Conservation (phyloP, 2,797 vertebrate genomes). For the Tokudaia tokunoshimensis region DNA sequence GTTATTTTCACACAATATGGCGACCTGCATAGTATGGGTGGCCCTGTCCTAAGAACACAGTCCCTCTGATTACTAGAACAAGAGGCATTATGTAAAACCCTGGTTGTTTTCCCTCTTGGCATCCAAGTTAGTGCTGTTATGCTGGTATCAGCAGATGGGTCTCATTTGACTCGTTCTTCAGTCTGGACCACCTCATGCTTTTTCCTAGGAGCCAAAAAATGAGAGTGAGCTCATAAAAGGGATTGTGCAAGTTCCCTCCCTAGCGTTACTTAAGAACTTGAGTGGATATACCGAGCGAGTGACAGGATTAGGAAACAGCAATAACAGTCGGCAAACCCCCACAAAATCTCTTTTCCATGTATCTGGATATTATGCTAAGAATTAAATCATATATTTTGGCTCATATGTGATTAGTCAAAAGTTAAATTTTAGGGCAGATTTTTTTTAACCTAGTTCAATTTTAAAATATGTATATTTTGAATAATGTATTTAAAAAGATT, state of each 20-base stretch:
- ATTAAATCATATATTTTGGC: constrained; percentile 63
- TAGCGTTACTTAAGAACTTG: constrained; percentile 74
- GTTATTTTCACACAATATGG: constrained; percentile 6
- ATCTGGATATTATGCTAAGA: constrained; percentile 75
- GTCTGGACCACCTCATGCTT: constrained; percentile 80
- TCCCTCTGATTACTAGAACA: constrained; percentile 48
- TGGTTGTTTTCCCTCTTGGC: constrained; percentile 67
- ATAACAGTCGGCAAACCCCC: constrained; percentile 26
- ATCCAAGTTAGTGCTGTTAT: constrained; percentile 71
- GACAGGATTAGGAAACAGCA: constrained; percentile 1
- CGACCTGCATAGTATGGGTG: background rate
- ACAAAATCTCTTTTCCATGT: constrained; percentile 44
- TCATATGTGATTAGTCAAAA: constrained; percentile 3
- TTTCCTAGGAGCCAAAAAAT: constrained; percentile 76
- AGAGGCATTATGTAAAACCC: constrained; percentile 57
- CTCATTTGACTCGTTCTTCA: constrained; percentile 82
- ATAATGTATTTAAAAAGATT: background rate
- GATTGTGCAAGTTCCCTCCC: constrained; percentile 80
- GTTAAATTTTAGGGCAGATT: constrained; percentile 68
- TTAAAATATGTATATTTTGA: constrained; percentile 30
- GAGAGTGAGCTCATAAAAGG: constrained; percentile 81
- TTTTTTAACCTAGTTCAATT: background rate
- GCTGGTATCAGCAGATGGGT: constrained; percentile 74
- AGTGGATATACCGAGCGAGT: constrained; percentile 36
- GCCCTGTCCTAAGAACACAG: background rate